Conservation (phyloP, 2,797 vertebrate species). For the Picus viridis region DNA sequence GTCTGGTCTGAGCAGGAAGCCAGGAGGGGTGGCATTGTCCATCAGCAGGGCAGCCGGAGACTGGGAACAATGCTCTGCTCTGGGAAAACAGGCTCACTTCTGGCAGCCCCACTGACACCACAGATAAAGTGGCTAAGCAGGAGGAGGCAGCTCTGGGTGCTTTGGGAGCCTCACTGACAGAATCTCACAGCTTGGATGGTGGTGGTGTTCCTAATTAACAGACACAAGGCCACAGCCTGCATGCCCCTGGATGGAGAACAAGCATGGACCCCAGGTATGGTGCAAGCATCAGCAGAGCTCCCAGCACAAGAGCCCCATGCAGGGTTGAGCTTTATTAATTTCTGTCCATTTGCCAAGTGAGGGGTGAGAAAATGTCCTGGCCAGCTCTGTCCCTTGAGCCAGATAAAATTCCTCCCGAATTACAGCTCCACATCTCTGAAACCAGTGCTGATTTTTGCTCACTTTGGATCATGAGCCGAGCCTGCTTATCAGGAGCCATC, state of each 20-base stretch:
- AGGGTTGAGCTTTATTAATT: neutral
- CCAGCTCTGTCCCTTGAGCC: neutral
- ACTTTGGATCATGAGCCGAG: neutral
- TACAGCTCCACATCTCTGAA: constrained; percentile 8
- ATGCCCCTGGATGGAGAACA: neutral
- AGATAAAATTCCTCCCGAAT: constrained; percentile 56
- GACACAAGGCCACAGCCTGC: neutral
- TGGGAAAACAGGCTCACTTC: constrained; percentile 80
- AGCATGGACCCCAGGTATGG: neutral
- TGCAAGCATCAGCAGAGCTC: neutral
- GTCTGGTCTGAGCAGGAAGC: constrained; percentile 92
- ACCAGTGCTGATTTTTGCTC: constrained; percentile 28
- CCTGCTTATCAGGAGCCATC: neutral
- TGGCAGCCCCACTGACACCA: constrained; percentile 55
- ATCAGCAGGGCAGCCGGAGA: constrained; percentile 77
- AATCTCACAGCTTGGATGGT: neutral
- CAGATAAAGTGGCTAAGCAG: constrained; percentile 71
- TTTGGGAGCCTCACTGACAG: neutral
- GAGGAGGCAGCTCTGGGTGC: neutral
- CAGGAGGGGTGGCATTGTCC: constrained; percentile 84
- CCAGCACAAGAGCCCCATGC: neutral
- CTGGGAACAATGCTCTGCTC: constrained; percentile 84
- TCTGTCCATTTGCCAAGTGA: neutral
- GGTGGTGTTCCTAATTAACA: neutral
- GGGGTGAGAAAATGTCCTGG: constrained; percentile 48